Conservation (phyloP, 2,113 vertebrate genomes). For the Megaceryle torquata region DNA sequence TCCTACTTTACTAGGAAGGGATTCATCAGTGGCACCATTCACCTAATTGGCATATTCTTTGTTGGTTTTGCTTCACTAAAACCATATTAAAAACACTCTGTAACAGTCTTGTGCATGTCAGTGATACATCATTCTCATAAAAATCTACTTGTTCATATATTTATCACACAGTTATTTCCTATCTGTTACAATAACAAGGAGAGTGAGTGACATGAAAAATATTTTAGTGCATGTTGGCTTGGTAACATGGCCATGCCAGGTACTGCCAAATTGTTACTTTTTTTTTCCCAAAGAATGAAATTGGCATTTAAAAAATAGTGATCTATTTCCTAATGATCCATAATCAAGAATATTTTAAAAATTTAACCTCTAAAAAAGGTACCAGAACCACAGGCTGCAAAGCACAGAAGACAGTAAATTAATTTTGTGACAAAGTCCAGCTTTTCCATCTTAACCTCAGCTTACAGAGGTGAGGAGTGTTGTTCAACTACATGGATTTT, state of each 20-base stretch:
- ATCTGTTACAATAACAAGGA: background rate
- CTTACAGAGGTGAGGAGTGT: background rate
- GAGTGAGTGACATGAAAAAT: background rate
- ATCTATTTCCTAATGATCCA: background rate
- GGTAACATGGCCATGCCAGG: background rate
- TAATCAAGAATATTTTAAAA: background rate
- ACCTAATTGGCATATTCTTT: background rate
- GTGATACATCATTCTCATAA: background rate
- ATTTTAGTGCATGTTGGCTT: background rate
- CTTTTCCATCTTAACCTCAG: background rate
- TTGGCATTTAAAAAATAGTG: background rate
- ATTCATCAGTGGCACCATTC: background rate
- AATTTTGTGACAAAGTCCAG: background rate
- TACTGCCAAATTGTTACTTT: background rate
- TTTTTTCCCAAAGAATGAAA: background rate
- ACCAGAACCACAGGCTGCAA: background rate
- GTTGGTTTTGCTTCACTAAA: background rate
- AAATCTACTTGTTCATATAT: background rate
- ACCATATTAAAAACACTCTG: background rate
- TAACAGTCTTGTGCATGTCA: background rate
- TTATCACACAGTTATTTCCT: background rate
- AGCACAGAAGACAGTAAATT: background rate
- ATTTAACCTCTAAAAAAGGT: background rate
- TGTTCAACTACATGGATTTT: background rate
- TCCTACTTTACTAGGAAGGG: background rate